These are phyloP conservation scores for Heteropelma amictum DNA, from an alignment of 2,888 invertebrate genomes.

Conservation along the genomic window DNA sequence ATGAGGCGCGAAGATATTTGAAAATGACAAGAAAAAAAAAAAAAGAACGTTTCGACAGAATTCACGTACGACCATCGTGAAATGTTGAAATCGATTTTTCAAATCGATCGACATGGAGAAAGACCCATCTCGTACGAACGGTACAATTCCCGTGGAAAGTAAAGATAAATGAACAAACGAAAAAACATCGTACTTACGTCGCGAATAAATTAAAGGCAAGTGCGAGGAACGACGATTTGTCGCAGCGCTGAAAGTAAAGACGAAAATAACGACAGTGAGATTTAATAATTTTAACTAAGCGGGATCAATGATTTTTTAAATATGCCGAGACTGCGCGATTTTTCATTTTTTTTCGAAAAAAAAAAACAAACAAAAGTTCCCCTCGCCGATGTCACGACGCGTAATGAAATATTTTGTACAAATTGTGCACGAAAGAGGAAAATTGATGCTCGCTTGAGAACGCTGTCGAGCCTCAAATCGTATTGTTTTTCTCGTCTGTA, in stretches of 20 bases:
- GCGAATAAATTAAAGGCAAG: constrained; percentile 4
- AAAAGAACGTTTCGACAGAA: too few species aligned
- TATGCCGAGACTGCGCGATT: constrained; percentile 31
- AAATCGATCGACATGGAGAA: constrained; percentile 21
- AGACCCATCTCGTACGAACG: constrained; percentile 31
- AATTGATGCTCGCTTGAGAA: too few species aligned
- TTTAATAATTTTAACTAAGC: constrained; percentile 37
- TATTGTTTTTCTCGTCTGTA: not conserved
- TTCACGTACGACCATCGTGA: not conserved
- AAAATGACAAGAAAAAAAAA: too few species aligned
- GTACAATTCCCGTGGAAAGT: constrained; percentile 23
- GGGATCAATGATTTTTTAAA: constrained; percentile 38
- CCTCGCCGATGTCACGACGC: too few species aligned
- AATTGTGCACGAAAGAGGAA: too few species aligned
- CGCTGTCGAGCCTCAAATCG: too few species aligned
- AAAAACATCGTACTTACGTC: constrained; percentile 43
- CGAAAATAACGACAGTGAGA: constrained; percentile 16
- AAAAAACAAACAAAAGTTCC: too few species aligned
- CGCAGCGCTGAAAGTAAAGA: constrained; percentile 1
- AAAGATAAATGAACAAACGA: not conserved
- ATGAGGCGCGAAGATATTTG: not conserved
- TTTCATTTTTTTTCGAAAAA: too few species aligned
- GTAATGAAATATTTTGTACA: not conserved
- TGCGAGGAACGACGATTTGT: not conserved
- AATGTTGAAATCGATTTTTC: not conserved